phyloP scores from a whole-genome alignment of 1,140 invertebrate species.

The Nasonia vitripennis region DNA sequence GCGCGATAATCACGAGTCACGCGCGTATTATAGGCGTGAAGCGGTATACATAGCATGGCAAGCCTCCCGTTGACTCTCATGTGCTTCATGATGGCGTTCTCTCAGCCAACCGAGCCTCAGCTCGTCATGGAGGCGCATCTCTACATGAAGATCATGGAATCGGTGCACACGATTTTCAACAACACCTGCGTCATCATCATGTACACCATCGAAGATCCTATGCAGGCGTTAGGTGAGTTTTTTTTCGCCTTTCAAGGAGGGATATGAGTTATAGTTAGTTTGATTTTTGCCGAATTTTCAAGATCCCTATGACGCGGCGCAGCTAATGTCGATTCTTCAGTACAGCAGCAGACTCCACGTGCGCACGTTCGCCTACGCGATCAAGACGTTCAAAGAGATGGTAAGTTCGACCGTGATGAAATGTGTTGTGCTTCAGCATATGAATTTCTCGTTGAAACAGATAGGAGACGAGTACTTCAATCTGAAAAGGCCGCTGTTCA shows the following conservation, averaged over 20 bases:
- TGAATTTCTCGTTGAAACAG: slow-evolving; percentile 55
- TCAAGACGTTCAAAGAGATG: slow-evolving; percentile 61
- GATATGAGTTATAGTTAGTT: too few species aligned
- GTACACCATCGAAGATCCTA: slow-evolving; percentile 58
- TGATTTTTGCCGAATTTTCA: neutral
- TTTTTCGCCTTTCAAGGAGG: too few species aligned
- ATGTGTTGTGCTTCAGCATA: neutral
- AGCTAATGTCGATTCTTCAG: slow-evolving; percentile 36
- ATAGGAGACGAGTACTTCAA: slow-evolving; percentile 64
- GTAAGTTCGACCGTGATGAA: slow-evolving; percentile 50
- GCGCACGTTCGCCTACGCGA: slow-evolving; percentile 65
- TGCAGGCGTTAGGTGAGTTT: slow-evolving; percentile 61
- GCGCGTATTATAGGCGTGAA: too few species aligned
- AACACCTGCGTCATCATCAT: slow-evolving; percentile 70
- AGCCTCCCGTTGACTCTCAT: neutral
- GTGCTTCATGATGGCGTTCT: neutral
- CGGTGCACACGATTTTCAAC: slow-evolving; percentile 67
- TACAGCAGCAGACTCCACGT: slow-evolving; percentile 59
- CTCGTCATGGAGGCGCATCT: slow-evolving; percentile 63
- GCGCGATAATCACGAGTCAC: neutral
- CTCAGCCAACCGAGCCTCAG: slow-evolving; percentile 4
- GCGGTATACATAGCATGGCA: neutral
- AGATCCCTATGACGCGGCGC: slow-evolving; percentile 28
- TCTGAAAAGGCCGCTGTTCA: slow-evolving; percentile 71
- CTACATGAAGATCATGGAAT: slow-evolving; percentile 63